phyloP scores from a whole-genome alignment of 1,140 invertebrate genomes.

The Rhyacophila brunnea region DNA sequence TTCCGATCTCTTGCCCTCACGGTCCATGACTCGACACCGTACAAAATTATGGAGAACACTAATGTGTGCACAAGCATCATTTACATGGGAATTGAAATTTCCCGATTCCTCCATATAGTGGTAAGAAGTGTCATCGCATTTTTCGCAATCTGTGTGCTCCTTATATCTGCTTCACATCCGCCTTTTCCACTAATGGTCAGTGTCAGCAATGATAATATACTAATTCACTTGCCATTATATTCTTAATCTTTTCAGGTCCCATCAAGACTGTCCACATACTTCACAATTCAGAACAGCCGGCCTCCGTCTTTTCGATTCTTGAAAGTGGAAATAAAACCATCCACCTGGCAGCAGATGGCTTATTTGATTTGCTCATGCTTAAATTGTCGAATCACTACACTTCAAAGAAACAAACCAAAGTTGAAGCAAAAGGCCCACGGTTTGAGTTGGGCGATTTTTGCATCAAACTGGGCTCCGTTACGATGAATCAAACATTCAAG shows the following conservation, averaged over 20 bases:
- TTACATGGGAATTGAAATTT: no score
- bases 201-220: no score
- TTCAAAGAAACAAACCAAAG: slow-evolving; percentile 83
- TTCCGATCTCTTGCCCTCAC: no score
- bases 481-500: slow-evolving; percentile 91
- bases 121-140: no score
- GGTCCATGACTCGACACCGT: no score
- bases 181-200: no score
- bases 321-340: slow-evolving; percentile 84
- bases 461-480: slow-evolving; percentile 90
- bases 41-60: no score
- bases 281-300: slow-evolving; percentile 94
- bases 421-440: slow-evolving; percentile 89
- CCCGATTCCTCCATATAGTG: no score
- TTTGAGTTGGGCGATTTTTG: slow-evolving; percentile 94
- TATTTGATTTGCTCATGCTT: slow-evolving; percentile 89
- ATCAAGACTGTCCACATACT: slow-evolving; percentile 85
- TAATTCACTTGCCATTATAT: neutral
- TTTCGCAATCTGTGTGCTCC: no score
- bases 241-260: slow-evolving; percentile 42
- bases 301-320: slow-evolving; percentile 88
- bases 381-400: slow-evolving; percentile 86
- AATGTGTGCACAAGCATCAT: no score
- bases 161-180: no score
- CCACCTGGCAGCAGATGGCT: slow-evolving; percentile 82